A percentile compares a stretch with the other conserved stretches of the same genome.
phyloP scores from a whole-genome alignment of 2,888 invertebrate species.

The Lycophotia porphyrea region DNA sequence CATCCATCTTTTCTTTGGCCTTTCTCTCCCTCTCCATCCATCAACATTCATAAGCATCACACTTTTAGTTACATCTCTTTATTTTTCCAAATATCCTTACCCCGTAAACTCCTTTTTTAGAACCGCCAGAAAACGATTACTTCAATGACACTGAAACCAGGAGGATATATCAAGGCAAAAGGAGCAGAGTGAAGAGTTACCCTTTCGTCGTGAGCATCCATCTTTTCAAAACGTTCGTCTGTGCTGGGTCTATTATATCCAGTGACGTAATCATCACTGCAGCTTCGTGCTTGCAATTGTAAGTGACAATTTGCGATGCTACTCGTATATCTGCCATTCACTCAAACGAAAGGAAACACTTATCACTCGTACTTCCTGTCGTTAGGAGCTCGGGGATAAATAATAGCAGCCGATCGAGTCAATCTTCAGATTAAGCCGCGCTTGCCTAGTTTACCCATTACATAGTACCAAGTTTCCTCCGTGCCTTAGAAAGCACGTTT shows the following conservation, averaged over 20 bases:
- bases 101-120: not conserved
- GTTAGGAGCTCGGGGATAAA: not conserved
- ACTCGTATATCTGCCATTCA: not conserved
- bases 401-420: not conserved
- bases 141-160: slow-evolving; percentile 49
- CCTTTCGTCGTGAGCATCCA: slow-evolving; percentile 74
- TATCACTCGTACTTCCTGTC: not conserved
- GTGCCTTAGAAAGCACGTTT: not conserved
- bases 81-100: not conserved
- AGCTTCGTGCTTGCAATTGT: slow-evolving; percentile 76
- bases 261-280: slow-evolving; percentile 73
- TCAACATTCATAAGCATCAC: not conserved
- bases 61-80: not conserved
- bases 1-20: not conserved
- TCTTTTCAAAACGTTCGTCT: slow-evolving; percentile 64
- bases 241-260: slow-evolving; percentile 73
- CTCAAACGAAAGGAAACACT: not conserved
- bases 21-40: not conserved
- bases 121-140: slow-evolving; percentile 24
- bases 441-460: not conserved
- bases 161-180: slow-evolving; percentile 66
- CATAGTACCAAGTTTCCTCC: not conserved
- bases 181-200: slow-evolving; percentile 58
- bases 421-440: not conserved
- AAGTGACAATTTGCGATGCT: slow-evolving; percentile 44